A percentile compares a stretch with the other conserved stretches of the same genome.
phyloP scores from a whole-genome alignment of 2,113 vertebrate genomes.

The Benthochromis sp. region DNA sequence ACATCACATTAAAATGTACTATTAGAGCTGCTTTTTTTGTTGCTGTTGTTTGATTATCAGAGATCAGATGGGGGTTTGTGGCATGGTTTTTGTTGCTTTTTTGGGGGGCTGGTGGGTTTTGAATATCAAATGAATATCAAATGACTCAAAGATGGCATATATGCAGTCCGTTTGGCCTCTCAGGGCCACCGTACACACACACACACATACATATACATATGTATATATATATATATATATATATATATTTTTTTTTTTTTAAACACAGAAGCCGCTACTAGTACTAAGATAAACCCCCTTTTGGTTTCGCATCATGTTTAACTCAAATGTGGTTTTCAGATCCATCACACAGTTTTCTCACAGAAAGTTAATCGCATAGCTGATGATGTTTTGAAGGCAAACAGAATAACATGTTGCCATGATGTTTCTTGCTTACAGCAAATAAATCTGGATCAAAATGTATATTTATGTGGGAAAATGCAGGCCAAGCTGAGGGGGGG shows the following conservation, averaged over 20 bases:
- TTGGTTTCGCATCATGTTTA: background rate
- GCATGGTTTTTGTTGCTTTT: background rate
- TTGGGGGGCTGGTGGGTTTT: background rate
- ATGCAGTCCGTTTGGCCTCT: background rate
- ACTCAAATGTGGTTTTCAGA: background rate
- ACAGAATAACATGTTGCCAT: background rate
- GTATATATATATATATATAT: fast-evolving
- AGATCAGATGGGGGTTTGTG: background rate
- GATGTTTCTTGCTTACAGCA: background rate
- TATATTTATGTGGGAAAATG: background rate
- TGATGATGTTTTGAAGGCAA: background rate
- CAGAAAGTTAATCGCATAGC: background rate
- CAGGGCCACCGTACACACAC: background rate
- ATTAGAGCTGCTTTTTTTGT: background rate
- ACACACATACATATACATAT: fast-evolving
- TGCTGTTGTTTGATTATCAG: background rate
- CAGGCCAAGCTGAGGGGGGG: background rate
- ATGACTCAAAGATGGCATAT: background rate
- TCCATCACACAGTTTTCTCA: background rate
- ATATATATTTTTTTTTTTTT: fast-evolving
- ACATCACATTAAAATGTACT: background rate
- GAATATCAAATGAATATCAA: background rate
- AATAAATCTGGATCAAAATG: background rate
- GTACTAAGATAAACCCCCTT: background rate
- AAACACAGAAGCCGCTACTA: background rate